Base-by-base conservation (phyloP, 2,113 vertebrate genomes). In the Syngnathus scovelli region DNA sequence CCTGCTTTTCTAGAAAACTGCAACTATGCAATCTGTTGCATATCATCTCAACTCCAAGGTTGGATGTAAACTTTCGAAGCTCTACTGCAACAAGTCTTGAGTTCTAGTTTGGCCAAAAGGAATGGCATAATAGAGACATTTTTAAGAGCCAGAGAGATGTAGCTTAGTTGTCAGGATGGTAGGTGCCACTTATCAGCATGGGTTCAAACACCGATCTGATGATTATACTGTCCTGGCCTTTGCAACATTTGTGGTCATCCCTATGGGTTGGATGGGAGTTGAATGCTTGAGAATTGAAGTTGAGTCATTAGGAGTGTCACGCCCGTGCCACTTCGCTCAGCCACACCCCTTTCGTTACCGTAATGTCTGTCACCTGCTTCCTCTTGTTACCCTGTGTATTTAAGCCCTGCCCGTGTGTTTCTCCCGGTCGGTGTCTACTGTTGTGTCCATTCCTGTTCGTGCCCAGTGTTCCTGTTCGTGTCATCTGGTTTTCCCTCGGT, bases 241-340 rank as follows among this genome's bases (percentile, higher is more conserved):
- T 81, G 68, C 70, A 78, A 78, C 36, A 33, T 78, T 76, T 64
- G 33, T 54, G 66, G 72, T 73, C 81, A 89, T 87, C 87, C 82
- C 85, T 88, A 85, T 87, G 88, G 86, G 85, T 86, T 89, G 86
- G 88, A 82, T 61, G 66, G 77, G 72, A 76, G 77, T 71, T 79
- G 75, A 68, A 75, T 77, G 78, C 68, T 80, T 80, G 78, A 76
- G 83, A 83, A 82, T 69, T 83, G 71, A 81, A 79, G 78, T 75
- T 68, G 80, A 82, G 77, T 61, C 46, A 80, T 85, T 83, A 78
- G 77, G 70, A n/a, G n/a, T n/a, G n/a, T n/a, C n/a, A n/a, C n/a
- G n/a, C n/a, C n/a, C n/a, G n/a, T n/a, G n/a, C n/a, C n/a, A n/a
- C n/a, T n/a, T n/a, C n/a, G n/a, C n/a, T n/a, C n/a, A n/a, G n/a